Percentiles rank a stretch among this genome's conserved stretches.
phyloP scores from a whole-genome alignment of 2,113 vertebrate species.

The Ammodytes dubius region DNA sequence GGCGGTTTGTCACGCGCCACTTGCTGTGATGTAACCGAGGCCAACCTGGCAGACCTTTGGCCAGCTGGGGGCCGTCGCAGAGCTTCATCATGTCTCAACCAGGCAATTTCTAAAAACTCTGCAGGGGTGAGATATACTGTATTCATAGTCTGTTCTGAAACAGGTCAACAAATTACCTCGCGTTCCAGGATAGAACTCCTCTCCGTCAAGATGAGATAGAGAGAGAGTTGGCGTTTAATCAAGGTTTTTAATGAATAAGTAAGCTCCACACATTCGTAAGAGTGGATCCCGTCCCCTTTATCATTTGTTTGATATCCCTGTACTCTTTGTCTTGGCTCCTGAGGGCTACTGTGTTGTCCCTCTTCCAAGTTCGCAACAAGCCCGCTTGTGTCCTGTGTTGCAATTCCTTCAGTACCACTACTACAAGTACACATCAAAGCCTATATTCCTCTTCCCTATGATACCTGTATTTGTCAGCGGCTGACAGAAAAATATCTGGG shows the following conservation, averaged over 20 bases:
- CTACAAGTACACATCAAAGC: constrained; percentile 63
- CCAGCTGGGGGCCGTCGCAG: constrained; percentile 76
- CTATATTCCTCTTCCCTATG: constrained; percentile 26
- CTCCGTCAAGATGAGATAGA: constrained; percentile 35
- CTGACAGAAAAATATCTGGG: constrained; percentile 15
- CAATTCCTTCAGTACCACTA: constrained; percentile 55
- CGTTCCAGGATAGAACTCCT: constrained; percentile 22
- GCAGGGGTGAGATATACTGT: constrained; percentile 44
- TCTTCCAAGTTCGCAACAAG: constrained; percentile 56
- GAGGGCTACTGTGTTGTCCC: constrained; percentile 25
- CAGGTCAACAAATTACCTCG: constrained; percentile 65
- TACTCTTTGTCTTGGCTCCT: constrained; percentile 46
- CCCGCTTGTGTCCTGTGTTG: constrained; percentile 40
- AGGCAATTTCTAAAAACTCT: constrained; percentile 58
- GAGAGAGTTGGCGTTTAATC: constrained; percentile 51
- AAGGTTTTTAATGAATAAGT: constrained; percentile 56
- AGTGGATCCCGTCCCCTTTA: constrained; percentile 49
- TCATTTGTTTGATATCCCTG: constrained; percentile 57
- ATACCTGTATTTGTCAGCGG: constrained; percentile 60
- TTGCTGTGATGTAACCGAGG: constrained; percentile 72
- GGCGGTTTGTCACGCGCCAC: constrained; percentile 73
- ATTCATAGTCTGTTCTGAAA: constrained; percentile 53
- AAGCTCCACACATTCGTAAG: constrained; percentile 22
- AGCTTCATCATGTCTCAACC: constrained; percentile 62
- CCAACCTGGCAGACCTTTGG: constrained; percentile 62